These are phyloP conservation scores for Drosophila sp. DNA, from an alignment of 1,140 invertebrate genomes.

Conservation along the genomic window DNA sequence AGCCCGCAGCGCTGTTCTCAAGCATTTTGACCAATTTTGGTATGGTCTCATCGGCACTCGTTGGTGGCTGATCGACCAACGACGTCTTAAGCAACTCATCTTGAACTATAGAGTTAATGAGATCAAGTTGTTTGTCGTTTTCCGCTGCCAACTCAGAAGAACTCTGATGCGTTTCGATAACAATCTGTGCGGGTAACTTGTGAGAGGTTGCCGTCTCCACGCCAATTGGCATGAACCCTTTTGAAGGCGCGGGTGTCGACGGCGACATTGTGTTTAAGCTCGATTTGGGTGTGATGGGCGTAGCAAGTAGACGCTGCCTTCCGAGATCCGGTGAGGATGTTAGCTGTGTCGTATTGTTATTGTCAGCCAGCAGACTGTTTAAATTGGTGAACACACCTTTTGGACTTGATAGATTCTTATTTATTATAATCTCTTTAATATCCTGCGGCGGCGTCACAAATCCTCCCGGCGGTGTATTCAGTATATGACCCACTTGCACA, in stretches of 20 bases:
- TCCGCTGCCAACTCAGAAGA: constrained; percentile 77
- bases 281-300: constrained; percentile 55
- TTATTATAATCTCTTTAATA: constrained; percentile 79
- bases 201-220: constrained; percentile 78
- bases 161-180: constrained; percentile 80
- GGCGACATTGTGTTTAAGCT: constrained; percentile 16
- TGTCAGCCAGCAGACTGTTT: constrained; percentile 64
- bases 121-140: constrained; percentile 82
- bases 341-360: constrained; percentile 24
- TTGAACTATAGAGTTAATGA: constrained; percentile 78
- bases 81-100: constrained; percentile 70
- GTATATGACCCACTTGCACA: constrained; percentile 45
- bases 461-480: constrained; percentile 3
- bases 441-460: constrained; percentile 59
- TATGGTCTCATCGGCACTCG: constrained; percentile 71
- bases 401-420: constrained; percentile 73
- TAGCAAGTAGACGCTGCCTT: constrained; percentile 28
- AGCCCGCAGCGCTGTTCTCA: constrained; percentile 69
- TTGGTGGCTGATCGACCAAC: constrained; percentile 45
- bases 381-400: constrained; percentile 81
- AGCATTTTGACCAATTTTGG: constrained; percentile 83
- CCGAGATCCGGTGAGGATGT: constrained; percentile 30
- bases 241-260: constrained; percentile 31
- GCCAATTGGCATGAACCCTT: constrained; percentile 77
- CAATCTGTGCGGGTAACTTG: constrained; percentile 77